phyloP scores from a whole-genome alignment of 2,888 invertebrate genomes.

The Cyclophora albipunctata region DNA sequence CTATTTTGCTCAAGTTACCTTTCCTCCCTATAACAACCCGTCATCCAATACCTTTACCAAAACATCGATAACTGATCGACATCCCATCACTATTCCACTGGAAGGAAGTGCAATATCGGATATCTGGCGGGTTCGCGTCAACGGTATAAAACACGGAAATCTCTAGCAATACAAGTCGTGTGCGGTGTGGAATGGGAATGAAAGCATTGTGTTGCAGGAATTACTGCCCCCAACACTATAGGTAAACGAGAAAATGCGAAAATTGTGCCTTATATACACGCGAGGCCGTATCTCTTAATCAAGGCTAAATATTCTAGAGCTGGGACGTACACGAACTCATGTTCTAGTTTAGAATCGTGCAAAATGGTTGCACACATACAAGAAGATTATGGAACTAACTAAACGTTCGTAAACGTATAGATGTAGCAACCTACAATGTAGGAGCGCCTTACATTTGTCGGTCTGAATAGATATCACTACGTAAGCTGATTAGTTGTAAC shows the following conservation, averaged over 20 bases:
- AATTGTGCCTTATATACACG: no score
- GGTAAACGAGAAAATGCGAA: no score
- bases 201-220: conserved; percentile 10
- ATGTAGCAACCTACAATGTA: no score
- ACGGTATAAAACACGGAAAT: conserved; percentile 50
- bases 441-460: no score
- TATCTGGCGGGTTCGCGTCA: conserved; percentile 45
- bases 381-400: background rate
- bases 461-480: no score
- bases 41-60: no score
- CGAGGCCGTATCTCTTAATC: no score
- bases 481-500: no score
- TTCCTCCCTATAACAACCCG: no score
- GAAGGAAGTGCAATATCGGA: conserved; percentile 56
- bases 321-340: background rate
- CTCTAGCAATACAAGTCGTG: conserved; percentile 30
- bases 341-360: background rate
- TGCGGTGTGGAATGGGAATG: conserved; percentile 23
- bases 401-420: no score
- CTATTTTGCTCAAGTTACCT: no score
- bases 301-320: no score
- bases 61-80: background rate
- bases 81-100: conserved; percentile 21
- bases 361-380: background rate
- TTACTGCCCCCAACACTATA: conserved; percentile 2